Conservation (phyloP, 2,888 invertebrate genomes). For the Ectropis crepuscularia region DNA sequence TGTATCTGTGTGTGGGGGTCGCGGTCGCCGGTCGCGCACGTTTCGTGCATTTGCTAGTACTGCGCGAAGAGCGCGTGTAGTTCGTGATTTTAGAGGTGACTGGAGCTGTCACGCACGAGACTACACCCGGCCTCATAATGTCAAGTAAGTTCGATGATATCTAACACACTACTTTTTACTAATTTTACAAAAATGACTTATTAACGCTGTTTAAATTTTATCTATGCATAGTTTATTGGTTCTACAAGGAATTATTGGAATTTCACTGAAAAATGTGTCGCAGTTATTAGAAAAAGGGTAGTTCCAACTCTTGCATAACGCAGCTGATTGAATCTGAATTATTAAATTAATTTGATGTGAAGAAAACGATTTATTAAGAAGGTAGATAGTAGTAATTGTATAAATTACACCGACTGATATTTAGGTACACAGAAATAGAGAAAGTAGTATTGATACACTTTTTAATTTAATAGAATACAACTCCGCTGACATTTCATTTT, state of each 20-base stretch:
- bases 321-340: neutral
- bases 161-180: constrained; percentile 8
- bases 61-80: constrained; percentile 78
- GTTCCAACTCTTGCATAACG: constrained; percentile 30
- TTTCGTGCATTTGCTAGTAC: constrained; percentile 72
- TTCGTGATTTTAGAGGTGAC: constrained; percentile 73
- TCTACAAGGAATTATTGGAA: constrained; percentile 5
- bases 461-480: no score
- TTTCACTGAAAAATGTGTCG: constrained; percentile 6
- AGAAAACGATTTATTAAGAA: no score
- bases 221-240: constrained; percentile 5
- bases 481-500: no score
- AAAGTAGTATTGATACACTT: no score
- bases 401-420: no score
- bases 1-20: constrained; percentile 48
- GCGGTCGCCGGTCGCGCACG: constrained; percentile 64
- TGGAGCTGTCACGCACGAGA: constrained; percentile 74
- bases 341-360: neutral
- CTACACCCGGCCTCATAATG: constrained; percentile 79
- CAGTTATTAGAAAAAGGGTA: constrained; percentile 27
- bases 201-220: neutral
- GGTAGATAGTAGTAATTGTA: neutral
- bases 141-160: constrained; percentile 69
- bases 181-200: neutral
- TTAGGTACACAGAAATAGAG: no score